Percentiles rank a stretch among this genome's conserved stretches.
Evolutionary conservation across 2,888 invertebrate species (phyloP).

Genomic region (Agrenia bidenticulata): DNA sequence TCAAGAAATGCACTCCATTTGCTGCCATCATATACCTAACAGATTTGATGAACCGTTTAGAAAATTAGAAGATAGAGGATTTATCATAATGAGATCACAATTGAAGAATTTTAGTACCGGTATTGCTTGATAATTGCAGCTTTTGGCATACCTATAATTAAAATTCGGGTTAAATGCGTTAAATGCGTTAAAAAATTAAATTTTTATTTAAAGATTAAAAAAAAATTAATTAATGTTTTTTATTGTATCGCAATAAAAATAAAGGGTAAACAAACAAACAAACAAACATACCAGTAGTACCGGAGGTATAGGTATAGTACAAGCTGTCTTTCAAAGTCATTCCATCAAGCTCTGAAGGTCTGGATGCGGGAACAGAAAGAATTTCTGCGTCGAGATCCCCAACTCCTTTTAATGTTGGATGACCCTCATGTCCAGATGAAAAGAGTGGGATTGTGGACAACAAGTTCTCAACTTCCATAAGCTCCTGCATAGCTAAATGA

Average conservation of each 20-base stretch:
- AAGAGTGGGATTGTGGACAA: slow-evolving; percentile 33
- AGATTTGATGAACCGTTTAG: neutral
- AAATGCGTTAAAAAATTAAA: no score
- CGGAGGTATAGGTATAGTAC: slow-evolving; percentile 96
- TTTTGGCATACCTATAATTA: slow-evolving; percentile 38
- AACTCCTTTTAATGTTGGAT: slow-evolving; percentile 23
- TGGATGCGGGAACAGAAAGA: slow-evolving; percentile 10
- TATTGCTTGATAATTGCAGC: slow-evolving; percentile 50
- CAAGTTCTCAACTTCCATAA: slow-evolving; percentile 33
- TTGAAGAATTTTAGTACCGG: slow-evolving; percentile 24
- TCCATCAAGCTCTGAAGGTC: slow-evolving; percentile 21
- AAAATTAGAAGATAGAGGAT: slow-evolving; percentile 1
- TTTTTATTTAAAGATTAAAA: no score
- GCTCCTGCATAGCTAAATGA: slow-evolving; percentile 41
- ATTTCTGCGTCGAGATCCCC: slow-evolving; percentile 41
- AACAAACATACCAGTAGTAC: slow-evolving; percentile 93
- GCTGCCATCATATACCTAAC: slow-evolving; percentile 43
- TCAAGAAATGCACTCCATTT: slow-evolving; percentile 57
- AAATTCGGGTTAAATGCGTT: no score
- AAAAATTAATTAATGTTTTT: neutral
- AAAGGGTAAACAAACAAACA: no score
- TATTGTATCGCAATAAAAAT: slow-evolving; percentile 56
- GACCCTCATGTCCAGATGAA: slow-evolving; percentile 36
- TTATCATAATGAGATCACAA: neutral
- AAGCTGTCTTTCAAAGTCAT: slow-evolving; percentile 71